Evolutionary conservation across 2,113 vertebrate species (phyloP), one percentile per base, ranked within the genome.

Genomic region (Reinhardtius hippoglossoides): DNA sequence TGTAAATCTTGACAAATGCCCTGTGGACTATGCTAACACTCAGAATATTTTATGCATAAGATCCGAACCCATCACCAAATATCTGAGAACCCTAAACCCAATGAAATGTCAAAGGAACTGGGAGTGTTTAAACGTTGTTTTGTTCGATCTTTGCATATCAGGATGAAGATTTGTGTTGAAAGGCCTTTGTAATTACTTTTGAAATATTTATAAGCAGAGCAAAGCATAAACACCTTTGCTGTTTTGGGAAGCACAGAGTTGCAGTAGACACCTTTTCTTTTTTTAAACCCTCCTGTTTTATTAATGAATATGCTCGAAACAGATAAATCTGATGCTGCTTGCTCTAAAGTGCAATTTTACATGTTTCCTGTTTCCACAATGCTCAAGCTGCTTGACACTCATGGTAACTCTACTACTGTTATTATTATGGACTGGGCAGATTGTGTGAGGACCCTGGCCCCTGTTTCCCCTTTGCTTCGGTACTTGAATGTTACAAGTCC

Each of bases 151-250:
- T 63, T 55, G 44, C 26, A 26, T 23, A 58, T 67, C 46, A 55
- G 21, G 10, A 67, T 64, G 20, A 54, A 67, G 44, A 67, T 69
- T 82, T 86, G n/a, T 68, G 60, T 58, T 55, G 42, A 67, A 79
- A 63, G 35, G 50, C 14, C 50, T 44, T 58, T 55, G 50, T 77
- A 73, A 81, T 67, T 26, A 77, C 9, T 71, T 74, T 67, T 90
- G 4, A 90, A 93, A 91, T 85, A 91, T 93, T 90, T 80, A 89
- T 80, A 62, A 81, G 83, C 61, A 58, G 86, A 84, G 77, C 57
- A 80, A 67, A 85, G 68, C 81, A 73, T 78, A 82, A 88, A 90
- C 78, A 88, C 60, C 44, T 78, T 57, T 69, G 65, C 59, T 87
- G 72, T 71, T 85, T 61, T 67, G 62, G 79, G 52, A 65, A 81